These are phyloP conservation scores for Abscondita cerata DNA, from an alignment of 2,888 invertebrate species.

Conservation along the genomic window DNA sequence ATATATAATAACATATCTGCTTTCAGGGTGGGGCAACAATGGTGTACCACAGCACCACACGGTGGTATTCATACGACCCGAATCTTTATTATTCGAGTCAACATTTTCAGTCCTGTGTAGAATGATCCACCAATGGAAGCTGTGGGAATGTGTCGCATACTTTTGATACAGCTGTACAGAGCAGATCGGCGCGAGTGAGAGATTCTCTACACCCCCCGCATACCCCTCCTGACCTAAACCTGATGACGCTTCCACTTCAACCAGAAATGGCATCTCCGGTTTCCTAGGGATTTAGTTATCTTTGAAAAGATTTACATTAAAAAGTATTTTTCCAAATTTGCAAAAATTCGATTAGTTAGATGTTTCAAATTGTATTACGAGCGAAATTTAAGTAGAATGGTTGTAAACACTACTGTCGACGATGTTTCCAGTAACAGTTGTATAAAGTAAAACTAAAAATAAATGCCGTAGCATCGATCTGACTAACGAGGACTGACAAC, in stretches of 20 bases:
- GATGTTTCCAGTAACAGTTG: conserved; percentile 38
- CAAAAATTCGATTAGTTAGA: conserved; percentile 7
- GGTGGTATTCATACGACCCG: conserved; percentile 36
- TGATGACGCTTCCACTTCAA: conserved; percentile 49
- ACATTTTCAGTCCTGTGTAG: conserved; percentile 54
- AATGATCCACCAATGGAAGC: conserved; percentile 48
- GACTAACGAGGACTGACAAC: conserved; percentile 35
- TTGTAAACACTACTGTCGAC: conserved; percentile 6
- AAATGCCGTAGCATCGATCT: conserved; percentile 44
- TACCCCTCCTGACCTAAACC: conserved; percentile 37
- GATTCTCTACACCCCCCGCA: conserved; percentile 47
- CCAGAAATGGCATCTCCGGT: conserved; percentile 43
- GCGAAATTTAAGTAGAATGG: conserved; percentile 1
- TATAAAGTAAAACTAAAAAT: conserved; percentile 46
- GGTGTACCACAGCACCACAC: conserved; percentile 19
- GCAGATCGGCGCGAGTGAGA: conserved; percentile 52
- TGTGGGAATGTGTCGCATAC: conserved; percentile 51
- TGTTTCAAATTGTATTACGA: not conserved
- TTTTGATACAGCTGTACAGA: conserved; percentile 51
- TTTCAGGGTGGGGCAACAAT: conserved; percentile 26
- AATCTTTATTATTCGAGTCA: conserved; percentile 44
- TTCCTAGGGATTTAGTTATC: conserved; percentile 30
- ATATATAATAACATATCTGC: conserved; percentile 12
- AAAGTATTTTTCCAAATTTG: conserved; percentile 4
- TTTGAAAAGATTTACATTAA: conserved; percentile 20